Conservation (phyloP, 2,797 vertebrate genomes). For the Sphenodon punctatus region DNA sequence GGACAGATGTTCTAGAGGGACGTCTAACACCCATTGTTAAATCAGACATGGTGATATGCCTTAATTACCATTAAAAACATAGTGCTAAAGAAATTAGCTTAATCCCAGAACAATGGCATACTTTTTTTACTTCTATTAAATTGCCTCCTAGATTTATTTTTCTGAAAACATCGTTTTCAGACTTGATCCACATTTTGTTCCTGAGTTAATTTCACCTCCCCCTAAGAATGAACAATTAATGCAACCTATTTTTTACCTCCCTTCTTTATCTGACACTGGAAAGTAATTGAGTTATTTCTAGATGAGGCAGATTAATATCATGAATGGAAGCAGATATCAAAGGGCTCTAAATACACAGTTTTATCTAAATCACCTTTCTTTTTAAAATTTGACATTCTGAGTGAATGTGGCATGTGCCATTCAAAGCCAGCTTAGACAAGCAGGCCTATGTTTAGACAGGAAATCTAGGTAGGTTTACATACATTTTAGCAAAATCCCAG, state of each 20-base stretch:
- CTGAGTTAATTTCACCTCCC: background rate
- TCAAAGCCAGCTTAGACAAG: background rate
- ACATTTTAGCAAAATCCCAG: background rate
- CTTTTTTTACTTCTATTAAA: slow-evolving; percentile 36
- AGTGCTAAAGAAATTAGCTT: too few species aligned
- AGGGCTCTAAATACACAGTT: background rate
- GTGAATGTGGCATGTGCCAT: background rate
- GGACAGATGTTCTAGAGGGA: too few species aligned
- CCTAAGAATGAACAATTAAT: background rate
- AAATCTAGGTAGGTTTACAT: too few species aligned
- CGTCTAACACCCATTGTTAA: too few species aligned
- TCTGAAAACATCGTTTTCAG: slow-evolving; percentile 27
- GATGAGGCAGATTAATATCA: background rate
- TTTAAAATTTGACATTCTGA: background rate
- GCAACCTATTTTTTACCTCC: background rate
- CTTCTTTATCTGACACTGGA: background rate
- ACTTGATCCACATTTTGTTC: slow-evolving; percentile 7
- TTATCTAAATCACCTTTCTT: background rate
- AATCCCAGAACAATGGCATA: background rate
- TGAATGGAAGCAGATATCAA: background rate
- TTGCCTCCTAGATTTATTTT: slow-evolving; percentile 28
- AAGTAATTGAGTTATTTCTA: background rate
- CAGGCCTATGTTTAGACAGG: background rate
- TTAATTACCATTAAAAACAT: too few species aligned
- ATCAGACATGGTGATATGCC: too few species aligned